phyloP scores from a whole-genome alignment of 2,797 vertebrate species.

The Acanthurus leucopareius region DNA sequence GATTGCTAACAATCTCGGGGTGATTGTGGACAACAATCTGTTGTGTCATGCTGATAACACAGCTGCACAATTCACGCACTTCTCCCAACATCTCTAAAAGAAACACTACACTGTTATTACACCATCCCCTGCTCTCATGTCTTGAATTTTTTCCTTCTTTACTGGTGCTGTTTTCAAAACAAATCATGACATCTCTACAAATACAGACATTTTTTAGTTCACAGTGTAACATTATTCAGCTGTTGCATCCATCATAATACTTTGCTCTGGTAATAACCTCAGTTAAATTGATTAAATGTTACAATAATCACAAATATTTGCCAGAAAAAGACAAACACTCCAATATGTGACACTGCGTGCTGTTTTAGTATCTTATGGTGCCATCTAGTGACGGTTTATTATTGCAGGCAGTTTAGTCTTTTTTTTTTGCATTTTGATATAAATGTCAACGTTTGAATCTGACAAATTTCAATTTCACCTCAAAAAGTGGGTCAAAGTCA shows the following conservation, averaged over 20 bases:
- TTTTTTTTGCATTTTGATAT: conserved; percentile 9
- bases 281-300: background rate
- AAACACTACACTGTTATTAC: conserved; percentile 14
- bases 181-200: background rate
- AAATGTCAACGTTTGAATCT: conserved; percentile 15
- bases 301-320: background rate
- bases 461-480: conserved; percentile 8
- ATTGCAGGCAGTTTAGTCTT: background rate
- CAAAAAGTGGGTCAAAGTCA: conserved; percentile 30
- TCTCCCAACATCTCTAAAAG: conserved; percentile 26
- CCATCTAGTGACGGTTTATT: conserved; percentile 66
- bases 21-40: conserved; percentile 35
- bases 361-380: conserved; percentile 48
- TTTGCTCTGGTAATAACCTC: background rate
- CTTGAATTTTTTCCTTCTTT: background rate
- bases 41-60: conserved; percentile 21
- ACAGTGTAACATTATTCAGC: background rate
- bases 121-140: background rate
- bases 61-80: conserved; percentile 28
- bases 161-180: background rate
- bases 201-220: background rate
- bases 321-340: background rate
- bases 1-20: conserved; percentile 14
- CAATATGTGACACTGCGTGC: background rate
- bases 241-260: background rate